A percentile compares a stretch with the other conserved stretches of the same genome.
Evolutionary conservation across 2,113 vertebrate species (phyloP).

Genomic region (Carettochelys insculpta): DNA sequence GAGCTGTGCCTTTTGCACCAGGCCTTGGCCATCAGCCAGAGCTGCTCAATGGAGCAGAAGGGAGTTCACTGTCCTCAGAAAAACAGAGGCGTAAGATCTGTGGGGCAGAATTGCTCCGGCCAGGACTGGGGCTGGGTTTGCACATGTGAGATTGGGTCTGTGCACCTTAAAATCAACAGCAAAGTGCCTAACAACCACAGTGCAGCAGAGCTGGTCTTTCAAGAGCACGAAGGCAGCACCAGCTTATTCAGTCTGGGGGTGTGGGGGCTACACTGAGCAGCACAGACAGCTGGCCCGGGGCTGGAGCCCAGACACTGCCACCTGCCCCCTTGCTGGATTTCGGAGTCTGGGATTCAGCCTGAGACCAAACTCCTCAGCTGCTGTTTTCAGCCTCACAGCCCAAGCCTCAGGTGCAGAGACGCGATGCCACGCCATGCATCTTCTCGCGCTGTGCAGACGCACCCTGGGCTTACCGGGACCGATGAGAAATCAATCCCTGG

Average conservation of each 20-base stretch:
- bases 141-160: neutral
- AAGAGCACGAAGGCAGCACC: neutral
- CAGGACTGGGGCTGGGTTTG: no score
- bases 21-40: neutral
- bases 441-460: neutral
- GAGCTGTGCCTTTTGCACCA: neutral
- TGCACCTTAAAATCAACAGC: neutral
- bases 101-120: neutral
- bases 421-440: rapidly evolving
- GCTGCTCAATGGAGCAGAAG: no score
- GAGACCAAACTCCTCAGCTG: neutral
- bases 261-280: no score
- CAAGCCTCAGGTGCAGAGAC: no score
- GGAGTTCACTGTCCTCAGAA: neutral
- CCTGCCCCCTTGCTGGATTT: neutral
- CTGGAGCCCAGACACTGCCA: neutral
- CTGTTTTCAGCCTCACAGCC: neutral
- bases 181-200: neutral
- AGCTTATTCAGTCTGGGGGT: neutral
- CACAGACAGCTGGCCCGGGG: no score
- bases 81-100: neutral
- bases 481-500: neutral
- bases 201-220: neutral
- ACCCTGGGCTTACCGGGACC: neutral
- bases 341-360: neutral